Base-by-base conservation (phyloP, 2,113 vertebrate genomes). In the Perca flavescens region DNA sequence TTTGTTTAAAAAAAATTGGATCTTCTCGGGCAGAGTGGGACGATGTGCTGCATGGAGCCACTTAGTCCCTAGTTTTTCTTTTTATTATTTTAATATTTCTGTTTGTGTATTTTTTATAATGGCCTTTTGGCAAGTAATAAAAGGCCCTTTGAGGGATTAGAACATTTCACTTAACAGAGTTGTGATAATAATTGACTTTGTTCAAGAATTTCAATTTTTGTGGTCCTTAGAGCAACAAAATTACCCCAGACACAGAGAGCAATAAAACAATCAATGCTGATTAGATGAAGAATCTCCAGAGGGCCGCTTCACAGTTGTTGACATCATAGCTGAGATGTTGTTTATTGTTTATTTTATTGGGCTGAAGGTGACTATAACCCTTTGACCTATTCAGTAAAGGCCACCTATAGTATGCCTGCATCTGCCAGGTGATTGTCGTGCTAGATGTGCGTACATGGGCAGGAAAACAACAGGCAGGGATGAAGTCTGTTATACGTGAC, bases 361-460 rank as follows among this genome's bases (percentile, higher is more conserved):
- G 65, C 67, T 87, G 88, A 93, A 90, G 88, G 80, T 89, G 84
- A 87, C 77, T 80, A 25, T 87, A 62, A 90, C 83, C 72, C 64
- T 88, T 78, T 89, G 89, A 94, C 88, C 83, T 69, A 76, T 83
- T 83, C 28, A 21, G 40, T 56, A 77, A 62, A 77, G 65, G 65
- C 75, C 60, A 40, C 67, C 53, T 49, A 53, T 65, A 43, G 66
- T 28, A 36, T 4, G 22, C 53, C 67, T 67, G 61, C 15, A 21
- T 60, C 61, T 77, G 57, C 84, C 80, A 71, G 81, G 58, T 79
- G 79, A 80, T n/a, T 58, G 71, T 66, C 22, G 12, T 56, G 85
- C 61, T 65, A 7, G 47, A 49, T 74, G 52, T 63, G 73, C 49
- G 50, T 72, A 77, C 5, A 54, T 54, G 46, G 73, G 79, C 76